Evolutionary conservation across 64 coral and sea anemone species (phyloP), one percentile per base, ranked within the genome.

Genomic region (Platygyra sinensis): DNA sequence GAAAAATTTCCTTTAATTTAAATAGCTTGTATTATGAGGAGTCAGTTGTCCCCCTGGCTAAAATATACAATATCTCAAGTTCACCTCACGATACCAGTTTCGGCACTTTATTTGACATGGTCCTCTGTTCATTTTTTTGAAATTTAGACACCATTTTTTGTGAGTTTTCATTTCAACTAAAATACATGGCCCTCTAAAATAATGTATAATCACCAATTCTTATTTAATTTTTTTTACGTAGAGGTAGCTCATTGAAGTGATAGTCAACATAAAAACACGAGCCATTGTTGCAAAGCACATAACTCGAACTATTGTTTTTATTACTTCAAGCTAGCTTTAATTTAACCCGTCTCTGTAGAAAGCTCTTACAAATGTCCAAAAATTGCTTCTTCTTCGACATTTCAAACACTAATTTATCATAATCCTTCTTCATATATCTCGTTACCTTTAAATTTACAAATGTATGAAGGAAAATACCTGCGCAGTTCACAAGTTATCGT

Each of bases 311-410:
- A 17, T 63, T 65, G 80, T 67, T 83, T 85, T 85, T 16, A 85
- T 69, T 71, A 51, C 63, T 85, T 52, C 24, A 50, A 50, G 81
- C 71, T 5, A 85, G 36, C 38, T 85, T 85, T 72, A 42, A 64
- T 71, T 85, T 85, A 36, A 30, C 22, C 19, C 32, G 1, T 11
- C 63, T 50, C 20, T 49, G 63, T 14, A 69, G 59, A 85, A 72
- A 85, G 63, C 10, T 49, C 18, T 27, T 85, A 69, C 62, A 85
- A 67, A 36, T 85, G 81, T 85, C 69, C 60, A 71, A 85, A 85
- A 85, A 85, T 85, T 85, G 36, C 22, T 33, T 11, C 36, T 72
- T 52, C 81, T 30, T 15, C n/a, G 46, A 52, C 55, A 55, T 10
- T 54, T 49, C 49, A 49, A 24, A 50, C 33, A 18, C 33, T 50